Percentiles rank a stretch among this genome's conserved stretches.
These are phyloP conservation scores for Agrilus cyanescens DNA, from an alignment of 2,888 invertebrate genomes.

Conservation along the genomic window DNA sequence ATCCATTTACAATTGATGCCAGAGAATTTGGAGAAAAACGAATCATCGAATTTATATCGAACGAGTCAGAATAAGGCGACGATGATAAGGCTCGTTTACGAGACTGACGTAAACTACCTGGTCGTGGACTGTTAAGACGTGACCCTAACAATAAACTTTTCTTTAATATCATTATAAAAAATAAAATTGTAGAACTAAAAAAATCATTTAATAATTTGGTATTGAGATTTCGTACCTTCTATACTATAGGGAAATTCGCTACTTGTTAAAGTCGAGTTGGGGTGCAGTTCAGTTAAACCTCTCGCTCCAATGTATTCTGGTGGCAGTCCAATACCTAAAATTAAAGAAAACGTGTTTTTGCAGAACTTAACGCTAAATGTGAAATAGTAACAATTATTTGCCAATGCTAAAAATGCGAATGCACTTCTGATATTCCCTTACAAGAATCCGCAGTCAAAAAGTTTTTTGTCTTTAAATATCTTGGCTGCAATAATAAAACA, in stretches of 20 bases:
- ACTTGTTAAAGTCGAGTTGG: constrained; percentile 63
- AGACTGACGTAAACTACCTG: constrained; percentile 40
- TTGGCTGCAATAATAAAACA: too few relatives aligned
- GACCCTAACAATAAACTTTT: constrained; percentile 37
- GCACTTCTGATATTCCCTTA: too few relatives aligned
- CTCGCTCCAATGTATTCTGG: constrained; percentile 50
- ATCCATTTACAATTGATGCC: constrained; percentile 68
- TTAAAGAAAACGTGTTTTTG: constrained; percentile 13
- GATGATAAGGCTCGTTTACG: constrained; percentile 89
- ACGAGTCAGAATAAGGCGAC: constrained; percentile 89
- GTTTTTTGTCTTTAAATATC: too few relatives aligned
- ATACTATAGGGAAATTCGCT: constrained; percentile 84
- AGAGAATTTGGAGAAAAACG: constrained; percentile 89
- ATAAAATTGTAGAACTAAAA: background rate
- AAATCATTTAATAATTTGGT: constrained; percentile 6
- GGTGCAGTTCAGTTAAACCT: constrained; percentile 42
- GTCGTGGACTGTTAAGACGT: constrained; percentile 54
- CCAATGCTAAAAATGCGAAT: too few relatives aligned
- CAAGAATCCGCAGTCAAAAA: too few relatives aligned
- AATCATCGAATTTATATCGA: constrained; percentile 92
- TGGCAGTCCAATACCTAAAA: constrained; percentile 46
- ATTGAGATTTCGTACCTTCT: constrained; percentile 50
- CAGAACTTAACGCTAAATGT: too few relatives aligned
- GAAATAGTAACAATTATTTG: too few relatives aligned
- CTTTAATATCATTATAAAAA: constrained; percentile 2